These are phyloP conservation scores for Babylonia areolata DNA, from an alignment of 1,140 invertebrate species.

Conservation along the genomic window DNA sequence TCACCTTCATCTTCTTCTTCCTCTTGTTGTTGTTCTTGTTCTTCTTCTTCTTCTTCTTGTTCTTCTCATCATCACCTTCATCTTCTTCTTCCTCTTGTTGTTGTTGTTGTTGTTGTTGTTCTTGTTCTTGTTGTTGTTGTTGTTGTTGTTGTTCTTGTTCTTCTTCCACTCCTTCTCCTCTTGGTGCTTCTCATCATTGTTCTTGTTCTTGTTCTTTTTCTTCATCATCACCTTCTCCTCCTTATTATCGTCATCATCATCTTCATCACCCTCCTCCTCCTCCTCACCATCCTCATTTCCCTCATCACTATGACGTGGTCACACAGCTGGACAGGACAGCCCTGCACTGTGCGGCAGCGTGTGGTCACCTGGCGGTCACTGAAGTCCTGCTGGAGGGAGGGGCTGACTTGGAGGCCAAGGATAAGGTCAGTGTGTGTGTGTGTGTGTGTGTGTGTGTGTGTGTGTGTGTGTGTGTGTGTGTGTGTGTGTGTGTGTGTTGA, in stretches of 20 bases:
- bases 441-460: background rate
- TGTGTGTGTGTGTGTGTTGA: background rate
- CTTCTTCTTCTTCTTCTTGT: background rate
- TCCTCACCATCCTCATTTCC: too few species aligned
- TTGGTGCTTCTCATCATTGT: too few species aligned
- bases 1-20: too few species aligned
- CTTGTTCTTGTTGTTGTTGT: too few species aligned
- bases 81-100: too few species aligned
- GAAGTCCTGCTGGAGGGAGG: slow-evolving; percentile 66
- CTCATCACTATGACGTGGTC: too few species aligned
- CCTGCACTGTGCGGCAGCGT: slow-evolving; percentile 73
- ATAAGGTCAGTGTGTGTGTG: slow-evolving; percentile 62
- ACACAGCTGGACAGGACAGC: slow-evolving; percentile 70
- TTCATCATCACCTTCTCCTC: background rate
- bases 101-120: too few species aligned
- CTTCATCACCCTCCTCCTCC: background rate
- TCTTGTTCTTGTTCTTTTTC: too few species aligned
- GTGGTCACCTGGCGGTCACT: slow-evolving; percentile 67
- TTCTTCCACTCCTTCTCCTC: background rate
- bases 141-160: too few species aligned
- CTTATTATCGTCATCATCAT: background rate
- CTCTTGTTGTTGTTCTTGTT: background rate
- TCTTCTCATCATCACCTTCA: background rate
- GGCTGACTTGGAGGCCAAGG: slow-evolving; percentile 69
- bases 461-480: background rate